Base-by-base conservation (phyloP, 2,888 invertebrate species). In the Netelia fuscicornis region DNA sequence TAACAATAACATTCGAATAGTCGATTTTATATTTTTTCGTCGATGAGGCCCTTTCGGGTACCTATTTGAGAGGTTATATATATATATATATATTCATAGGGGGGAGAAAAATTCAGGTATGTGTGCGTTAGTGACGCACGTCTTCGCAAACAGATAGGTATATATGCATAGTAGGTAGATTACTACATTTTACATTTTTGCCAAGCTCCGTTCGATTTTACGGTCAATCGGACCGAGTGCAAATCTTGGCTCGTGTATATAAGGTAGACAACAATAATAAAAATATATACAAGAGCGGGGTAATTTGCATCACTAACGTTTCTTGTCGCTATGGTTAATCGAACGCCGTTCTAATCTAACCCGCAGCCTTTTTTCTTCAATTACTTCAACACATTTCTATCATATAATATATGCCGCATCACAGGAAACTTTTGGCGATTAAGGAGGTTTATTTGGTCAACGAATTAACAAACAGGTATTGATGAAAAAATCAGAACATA, bases 221-320 rank as follows among this genome's bases (percentile, higher is more conserved):
- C 83, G 77, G 77, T 71, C 83, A 86, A 86, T 86, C 86, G 81
- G 70, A 13, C 68, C 83, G 83, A 86, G 85, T 86, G 86, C 77
- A 77, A 72, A 72, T 58, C 48, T 48, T 3, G 48, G 13, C 13
- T 13, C 2, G 13, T 1, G 13, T 48, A 13, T 48, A 48, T 48
- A 48, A 37, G 37, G 37, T 8, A 37, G 37, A 8, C 37, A 6
- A 37, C 37, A 37, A 37, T 37, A 37, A 37, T 6, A 37, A 37
- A 37, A 37, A 6, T 37, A 37, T 37, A 6, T 37, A 37, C 1
- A 8, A 37, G 8, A 6, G 37, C 37, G 37, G 37, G 37, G 6
- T 6, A 8, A 37, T 37, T 37, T 37, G 54, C 11, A n/a, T 54
- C 13, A 54, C n/a, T 13, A n/a, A 54, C n/a, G n/a, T 54, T 54